Percentiles rank a stretch among this genome's conserved stretches.
Conservation (phyloP, 1,140 invertebrate genomes). For the Heliconius nattereri region DNA sequence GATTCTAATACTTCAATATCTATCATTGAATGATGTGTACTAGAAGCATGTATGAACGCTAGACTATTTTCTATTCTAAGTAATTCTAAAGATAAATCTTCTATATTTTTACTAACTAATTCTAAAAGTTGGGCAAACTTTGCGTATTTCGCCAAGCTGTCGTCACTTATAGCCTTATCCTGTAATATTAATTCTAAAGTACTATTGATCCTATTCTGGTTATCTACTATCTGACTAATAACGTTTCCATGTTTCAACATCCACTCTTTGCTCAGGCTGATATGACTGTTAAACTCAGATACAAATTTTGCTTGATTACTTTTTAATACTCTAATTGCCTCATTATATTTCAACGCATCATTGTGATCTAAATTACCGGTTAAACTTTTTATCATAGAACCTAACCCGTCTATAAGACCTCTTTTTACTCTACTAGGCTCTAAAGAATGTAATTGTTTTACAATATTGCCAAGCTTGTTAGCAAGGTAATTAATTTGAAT, state of each 20-base stretch:
- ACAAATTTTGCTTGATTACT: slow-evolving; percentile 27
- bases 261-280: slow-evolving; percentile 34
- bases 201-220: slow-evolving; percentile 43
- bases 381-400: slow-evolving; percentile 48
- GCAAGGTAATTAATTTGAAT: slow-evolving; percentile 40
- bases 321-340: slow-evolving; percentile 39
- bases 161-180: too few relatives aligned
- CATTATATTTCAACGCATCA: slow-evolving; percentile 48
- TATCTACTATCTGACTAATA: slow-evolving; percentile 37
- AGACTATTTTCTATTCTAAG: too few relatives aligned
- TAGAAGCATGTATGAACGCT: not conserved
- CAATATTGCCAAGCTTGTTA: slow-evolving; percentile 37
- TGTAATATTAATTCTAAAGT: slow-evolving; percentile 22
- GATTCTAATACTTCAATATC: too few relatives aligned
- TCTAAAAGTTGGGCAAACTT: slow-evolving; percentile 47
- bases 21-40: too few relatives aligned
- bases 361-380: slow-evolving; percentile 47
- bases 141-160: slow-evolving; percentile 44
- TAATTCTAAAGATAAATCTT: too few relatives aligned
- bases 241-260: slow-evolving; percentile 27
- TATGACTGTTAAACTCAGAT: slow-evolving; percentile 38
- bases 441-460: slow-evolving; percentile 38
- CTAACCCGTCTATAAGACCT: slow-evolving; percentile 45
- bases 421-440: slow-evolving; percentile 40
- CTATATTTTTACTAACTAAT: not conserved